phyloP scores from a whole-genome alignment of 2,888 invertebrate species.

The Watsonalla binaria region DNA sequence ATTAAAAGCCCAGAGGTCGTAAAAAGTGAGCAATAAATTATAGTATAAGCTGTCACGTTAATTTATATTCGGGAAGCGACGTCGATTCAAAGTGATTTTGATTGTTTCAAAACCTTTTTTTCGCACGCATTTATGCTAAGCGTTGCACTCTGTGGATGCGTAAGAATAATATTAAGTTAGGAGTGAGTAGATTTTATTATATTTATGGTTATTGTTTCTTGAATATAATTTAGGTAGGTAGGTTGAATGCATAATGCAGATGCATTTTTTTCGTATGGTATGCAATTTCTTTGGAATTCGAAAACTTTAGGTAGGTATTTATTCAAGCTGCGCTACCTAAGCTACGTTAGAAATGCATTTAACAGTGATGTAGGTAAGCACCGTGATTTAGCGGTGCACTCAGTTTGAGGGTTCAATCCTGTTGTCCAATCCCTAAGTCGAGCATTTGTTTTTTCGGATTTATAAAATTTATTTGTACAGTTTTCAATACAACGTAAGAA shows the following conservation, averaged over 20 bases:
- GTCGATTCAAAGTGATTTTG: constrained; percentile 17
- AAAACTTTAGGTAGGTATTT: too few species aligned
- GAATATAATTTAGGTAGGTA: not conserved
- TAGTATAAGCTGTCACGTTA: constrained; percentile 6
- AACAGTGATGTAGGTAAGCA: too few species aligned
- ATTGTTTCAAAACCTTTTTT: constrained; percentile 22
- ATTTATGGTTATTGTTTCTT: too few species aligned
- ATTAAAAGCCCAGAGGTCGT: constrained; percentile 9
- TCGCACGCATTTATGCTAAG: constrained; percentile 31
- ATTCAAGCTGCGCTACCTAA: not conserved
- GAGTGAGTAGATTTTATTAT: too few species aligned
- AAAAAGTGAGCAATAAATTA: constrained; percentile 24
- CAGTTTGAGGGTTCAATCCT: too few species aligned
- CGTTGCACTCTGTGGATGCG: constrained; percentile 11
- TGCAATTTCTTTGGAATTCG: not conserved
- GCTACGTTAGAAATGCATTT: too few species aligned
- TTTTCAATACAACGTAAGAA: too few species aligned
- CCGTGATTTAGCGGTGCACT: too few species aligned
- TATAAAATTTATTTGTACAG: too few species aligned
- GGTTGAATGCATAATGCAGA: not conserved
- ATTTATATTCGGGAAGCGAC: constrained; percentile 25
- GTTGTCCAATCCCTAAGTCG: too few species aligned
- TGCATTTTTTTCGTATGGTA: not conserved
- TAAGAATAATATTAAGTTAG: not conserved
- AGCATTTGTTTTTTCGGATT: too few species aligned